A percentile compares a stretch with the other conserved stretches of the same genome.
These are phyloP conservation scores for Neoseiulus cucumeris DNA, from an alignment of 1,140 invertebrate genomes.

Conservation along the genomic window DNA sequence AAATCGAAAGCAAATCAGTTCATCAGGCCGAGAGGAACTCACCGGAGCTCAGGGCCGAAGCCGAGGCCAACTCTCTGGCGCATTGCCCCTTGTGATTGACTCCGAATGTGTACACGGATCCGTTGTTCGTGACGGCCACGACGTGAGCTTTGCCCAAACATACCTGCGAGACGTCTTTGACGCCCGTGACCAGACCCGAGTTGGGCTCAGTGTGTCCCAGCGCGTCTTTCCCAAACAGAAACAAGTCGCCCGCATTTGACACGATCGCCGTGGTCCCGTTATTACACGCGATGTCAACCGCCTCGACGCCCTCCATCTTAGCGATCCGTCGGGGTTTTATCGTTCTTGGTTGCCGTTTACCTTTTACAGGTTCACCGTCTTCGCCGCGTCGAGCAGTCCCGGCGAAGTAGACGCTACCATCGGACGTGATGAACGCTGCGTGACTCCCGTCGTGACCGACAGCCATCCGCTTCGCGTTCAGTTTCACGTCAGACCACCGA, in stretches of 20 bases:
- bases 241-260: slow-evolving; percentile 61
- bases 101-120: slow-evolving; percentile 81
- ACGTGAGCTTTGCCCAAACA: slow-evolving; percentile 87
- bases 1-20: no score
- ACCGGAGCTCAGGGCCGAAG: slow-evolving; percentile 35
- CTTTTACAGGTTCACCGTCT: slow-evolving; percentile 49
- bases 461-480: slow-evolving; percentile 32
- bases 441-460: slow-evolving; percentile 84
- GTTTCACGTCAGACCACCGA: slow-evolving; percentile 19
- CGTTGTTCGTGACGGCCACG: slow-evolving; percentile 63
- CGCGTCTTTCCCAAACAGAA: slow-evolving; percentile 89
- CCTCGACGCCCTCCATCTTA: slow-evolving; percentile 62
- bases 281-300: slow-evolving; percentile 68
- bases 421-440: slow-evolving; percentile 63
- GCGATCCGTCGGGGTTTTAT: slow-evolving; percentile 37
- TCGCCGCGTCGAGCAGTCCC: slow-evolving; percentile 77
- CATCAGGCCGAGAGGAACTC: slow-evolving; percentile 18
- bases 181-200: slow-evolving; percentile 30
- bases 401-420: slow-evolving; percentile 65
- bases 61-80: slow-evolving; percentile 44
- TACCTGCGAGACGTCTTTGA: slow-evolving; percentile 39
- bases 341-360: slow-evolving; percentile 16
- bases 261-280: slow-evolving; percentile 82
- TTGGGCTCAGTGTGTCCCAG: slow-evolving; percentile 51
- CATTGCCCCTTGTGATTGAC: slow-evolving; percentile 97